phyloP scores from a whole-genome alignment of 2,888 invertebrate genomes.

The Aphidoletes aphidimyza region DNA sequence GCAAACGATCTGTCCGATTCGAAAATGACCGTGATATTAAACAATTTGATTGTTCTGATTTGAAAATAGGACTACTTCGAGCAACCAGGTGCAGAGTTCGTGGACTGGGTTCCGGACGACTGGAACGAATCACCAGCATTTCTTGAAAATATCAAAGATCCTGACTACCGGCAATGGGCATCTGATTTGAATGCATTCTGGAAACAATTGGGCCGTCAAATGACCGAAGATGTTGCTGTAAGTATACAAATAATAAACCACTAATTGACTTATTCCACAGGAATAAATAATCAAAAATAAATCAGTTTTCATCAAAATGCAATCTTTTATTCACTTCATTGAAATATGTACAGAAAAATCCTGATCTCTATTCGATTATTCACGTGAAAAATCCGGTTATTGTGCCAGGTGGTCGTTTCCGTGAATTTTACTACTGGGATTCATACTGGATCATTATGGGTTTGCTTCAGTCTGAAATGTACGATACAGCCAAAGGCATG shows the following conservation, averaged over 20 bases:
- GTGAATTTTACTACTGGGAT: conserved; percentile 95
- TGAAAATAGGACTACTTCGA: conserved; percentile 36
- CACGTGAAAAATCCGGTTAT: conserved; percentile 88
- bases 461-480: conserved; percentile 86
- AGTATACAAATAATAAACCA: too few species aligned
- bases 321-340: neutral
- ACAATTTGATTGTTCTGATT: neutral
- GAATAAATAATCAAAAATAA: too few species aligned
- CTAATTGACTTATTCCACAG: too few species aligned
- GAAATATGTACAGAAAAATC: conserved; percentile 68
- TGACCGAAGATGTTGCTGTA: conserved; percentile 74
- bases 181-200: conserved; percentile 77
- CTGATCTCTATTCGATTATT: conserved; percentile 84
- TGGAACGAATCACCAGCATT: conserved; percentile 81
- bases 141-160: conserved; percentile 77
- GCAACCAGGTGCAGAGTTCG: conserved; percentile 76
- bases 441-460: conserved; percentile 94
- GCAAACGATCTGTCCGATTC: neutral
- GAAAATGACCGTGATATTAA: neutral
- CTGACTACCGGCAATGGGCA: conserved; percentile 78
- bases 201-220: conserved; percentile 80
- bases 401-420: conserved; percentile 90
- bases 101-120: conserved; percentile 77
- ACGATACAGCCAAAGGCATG: conserved; percentile 81
- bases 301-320: neutral